A percentile compares a stretch with the other conserved stretches of the same genome.
These are phyloP conservation scores for Leucophenga varia DNA, from an alignment of 1,140 invertebrate species.

Conservation along the genomic window DNA sequence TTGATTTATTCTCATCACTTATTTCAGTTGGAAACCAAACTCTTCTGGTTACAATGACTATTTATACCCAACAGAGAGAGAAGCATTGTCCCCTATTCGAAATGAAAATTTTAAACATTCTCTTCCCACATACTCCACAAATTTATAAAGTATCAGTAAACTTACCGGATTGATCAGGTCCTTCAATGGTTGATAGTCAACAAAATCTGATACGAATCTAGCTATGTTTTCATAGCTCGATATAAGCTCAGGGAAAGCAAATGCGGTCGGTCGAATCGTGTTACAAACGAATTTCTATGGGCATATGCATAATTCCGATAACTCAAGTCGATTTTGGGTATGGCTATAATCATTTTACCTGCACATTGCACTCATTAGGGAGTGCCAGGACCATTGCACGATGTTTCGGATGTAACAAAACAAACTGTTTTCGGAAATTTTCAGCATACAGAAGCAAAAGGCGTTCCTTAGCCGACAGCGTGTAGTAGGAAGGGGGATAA, in stretches of 20 bases:
- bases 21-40: too few relatives aligned
- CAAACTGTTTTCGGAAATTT: slow-evolving; percentile 81
- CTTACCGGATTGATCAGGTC: slow-evolving; percentile 59
- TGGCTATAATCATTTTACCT: slow-evolving; percentile 58
- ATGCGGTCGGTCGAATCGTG: slow-evolving; percentile 59
- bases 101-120: too few relatives aligned
- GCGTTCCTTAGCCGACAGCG: slow-evolving; percentile 75
- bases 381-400: slow-evolving; percentile 74
- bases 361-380: slow-evolving; percentile 78
- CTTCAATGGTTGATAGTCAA: slow-evolving; percentile 59
- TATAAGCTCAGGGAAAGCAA: slow-evolving; percentile 58
- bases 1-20: too few relatives aligned
- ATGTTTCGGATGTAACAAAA: slow-evolving; percentile 62
- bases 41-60: too few relatives aligned
- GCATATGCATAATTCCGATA: too few relatives aligned
- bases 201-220: slow-evolving; percentile 61
- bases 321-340: neutral
- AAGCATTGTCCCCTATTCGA: too few relatives aligned
- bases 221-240: slow-evolving; percentile 59
- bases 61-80: too few relatives aligned
- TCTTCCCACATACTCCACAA: too few relatives aligned
- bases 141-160: too few relatives aligned
- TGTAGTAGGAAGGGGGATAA: slow-evolving; percentile 72
- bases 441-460: slow-evolving; percentile 73
- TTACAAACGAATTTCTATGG: slow-evolving; percentile 65